phyloP scores from a whole-genome alignment of 1,140 invertebrate species.

The Acromyrmex echinatior region DNA sequence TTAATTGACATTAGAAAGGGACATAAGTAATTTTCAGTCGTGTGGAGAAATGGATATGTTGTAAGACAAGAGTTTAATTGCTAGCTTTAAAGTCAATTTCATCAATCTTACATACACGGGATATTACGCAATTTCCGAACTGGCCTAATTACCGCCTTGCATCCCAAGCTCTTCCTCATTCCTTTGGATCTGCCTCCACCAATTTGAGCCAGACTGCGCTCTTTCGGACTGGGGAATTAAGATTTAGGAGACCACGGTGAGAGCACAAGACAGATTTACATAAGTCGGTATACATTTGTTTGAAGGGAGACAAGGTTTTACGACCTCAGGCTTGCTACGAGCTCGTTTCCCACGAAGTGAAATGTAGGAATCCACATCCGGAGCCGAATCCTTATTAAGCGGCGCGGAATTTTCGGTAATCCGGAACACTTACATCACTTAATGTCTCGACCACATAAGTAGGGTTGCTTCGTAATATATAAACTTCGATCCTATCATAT shows the following conservation, averaged over 20 bases:
- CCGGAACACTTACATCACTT: conserved; percentile 28
- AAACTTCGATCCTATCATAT: not conserved
- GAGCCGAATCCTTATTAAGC: conserved; percentile 51
- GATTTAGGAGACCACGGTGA: conserved; percentile 23
- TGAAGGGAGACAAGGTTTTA: conserved; percentile 54
- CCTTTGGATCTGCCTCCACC: not conserved
- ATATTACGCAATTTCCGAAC: conserved; percentile 14
- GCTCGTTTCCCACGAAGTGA: conserved; percentile 64
- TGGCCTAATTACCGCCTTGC: not conserved
- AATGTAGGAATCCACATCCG: conserved; percentile 51
- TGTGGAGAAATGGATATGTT: not conserved
- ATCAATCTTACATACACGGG: not conserved
- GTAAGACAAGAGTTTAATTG: not conserved
- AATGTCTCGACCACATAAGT: not conserved
- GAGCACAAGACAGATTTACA: conserved; percentile 47
- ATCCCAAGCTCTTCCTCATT: conserved; percentile 18
- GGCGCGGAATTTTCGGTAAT: conserved; percentile 42
- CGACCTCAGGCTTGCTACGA: conserved; percentile 16
- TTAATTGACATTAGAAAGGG: too few relatives aligned
- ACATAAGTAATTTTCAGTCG: not conserved
- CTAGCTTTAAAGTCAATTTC: not conserved
- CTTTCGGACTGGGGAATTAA: conserved; percentile 8
- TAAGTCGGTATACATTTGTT: conserved; percentile 65
- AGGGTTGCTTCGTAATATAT: not conserved
- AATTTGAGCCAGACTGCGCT: conserved; percentile 18